phyloP scores from a whole-genome alignment of 2,888 invertebrate genomes.

The Limnephilus rhombicus region DNA sequence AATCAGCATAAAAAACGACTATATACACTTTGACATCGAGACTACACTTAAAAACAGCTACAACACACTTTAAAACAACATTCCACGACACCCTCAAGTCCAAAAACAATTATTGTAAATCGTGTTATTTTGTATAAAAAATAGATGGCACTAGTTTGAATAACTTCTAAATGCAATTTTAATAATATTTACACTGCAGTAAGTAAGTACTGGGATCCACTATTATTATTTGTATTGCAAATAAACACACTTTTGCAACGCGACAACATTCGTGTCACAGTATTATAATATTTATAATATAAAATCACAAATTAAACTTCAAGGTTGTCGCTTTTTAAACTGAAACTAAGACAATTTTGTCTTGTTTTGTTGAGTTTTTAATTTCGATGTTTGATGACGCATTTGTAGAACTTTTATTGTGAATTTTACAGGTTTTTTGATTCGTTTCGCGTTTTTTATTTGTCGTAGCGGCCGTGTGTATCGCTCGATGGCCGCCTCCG shows the following conservation, averaged over 20 bases:
- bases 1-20: neutral
- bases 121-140: neutral
- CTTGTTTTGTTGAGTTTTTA: neutral
- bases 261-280: neutral
- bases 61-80: neutral
- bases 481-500: slow-evolving; percentile 46
- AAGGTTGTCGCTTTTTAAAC: slow-evolving; percentile 32
- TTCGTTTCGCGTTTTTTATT: slow-evolving; percentile 9
- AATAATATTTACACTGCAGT: neutral
- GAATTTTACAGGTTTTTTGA: neutral
- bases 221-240: neutral
- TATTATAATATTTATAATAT: neutral
- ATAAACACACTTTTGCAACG: neutral
- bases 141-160: neutral
- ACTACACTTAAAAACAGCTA: neutral
- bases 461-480: slow-evolving; percentile 31
- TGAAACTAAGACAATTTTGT: neutral
- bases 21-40: neutral
- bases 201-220: neutral
- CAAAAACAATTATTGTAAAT: neutral
- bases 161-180: neutral
- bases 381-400: slow-evolving; percentile 17
- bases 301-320: slow-evolving; percentile 17
- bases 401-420: neutral
- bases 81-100: neutral